Percentiles rank a stretch among this genome's conserved stretches.
Conservation (phyloP, 2,113 vertebrate genomes). For the Myrmecobius fasciatus region DNA sequence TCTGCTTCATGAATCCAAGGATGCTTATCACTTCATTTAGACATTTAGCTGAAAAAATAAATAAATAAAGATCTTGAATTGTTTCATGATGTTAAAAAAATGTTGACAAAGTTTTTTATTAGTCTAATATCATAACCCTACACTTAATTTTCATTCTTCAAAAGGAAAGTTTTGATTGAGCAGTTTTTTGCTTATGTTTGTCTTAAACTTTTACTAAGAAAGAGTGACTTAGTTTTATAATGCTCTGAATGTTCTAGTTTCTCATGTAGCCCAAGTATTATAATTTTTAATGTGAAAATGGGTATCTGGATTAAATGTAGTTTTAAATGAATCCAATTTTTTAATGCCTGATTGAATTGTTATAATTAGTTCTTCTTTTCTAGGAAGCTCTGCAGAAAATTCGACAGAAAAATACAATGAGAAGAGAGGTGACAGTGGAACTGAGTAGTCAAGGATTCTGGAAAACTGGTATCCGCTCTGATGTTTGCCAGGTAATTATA, state of each 20-base stretch:
- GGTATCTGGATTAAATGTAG: constrained; percentile 20
- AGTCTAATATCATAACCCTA: neutral
- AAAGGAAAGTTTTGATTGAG: constrained; percentile 39
- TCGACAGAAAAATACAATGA: constrained; percentile 99
- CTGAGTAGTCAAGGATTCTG: constrained; percentile 99
- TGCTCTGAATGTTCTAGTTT: neutral
- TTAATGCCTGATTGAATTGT: constrained; percentile 43
- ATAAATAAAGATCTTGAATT: neutral
- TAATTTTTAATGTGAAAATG: constrained; percentile 37
- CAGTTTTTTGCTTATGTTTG: constrained; percentile 38
- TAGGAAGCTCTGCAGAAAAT: constrained; percentile 99
- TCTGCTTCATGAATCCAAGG: neutral
- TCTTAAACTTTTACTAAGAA: constrained; percentile 21
- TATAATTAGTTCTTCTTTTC: constrained; percentile 59
- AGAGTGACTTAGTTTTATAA: neutral
- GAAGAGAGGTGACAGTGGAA: constrained; percentile 97
- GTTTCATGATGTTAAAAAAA: neutral
- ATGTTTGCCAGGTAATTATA: constrained; percentile 95
- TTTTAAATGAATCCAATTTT: constrained; percentile 12
- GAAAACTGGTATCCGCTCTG: constrained; percentile 98
- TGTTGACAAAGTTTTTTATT: neutral
- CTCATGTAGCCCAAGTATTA: constrained; percentile 39
- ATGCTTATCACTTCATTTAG: neutral
- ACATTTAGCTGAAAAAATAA: neutral
- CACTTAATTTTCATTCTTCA: constrained; percentile 31